Percentiles rank a stretch among this genome's conserved stretches.
These are phyloP conservation scores for Podarcis muralis DNA, from an alignment of 2,113 vertebrate species.

Conservation along the genomic window DNA sequence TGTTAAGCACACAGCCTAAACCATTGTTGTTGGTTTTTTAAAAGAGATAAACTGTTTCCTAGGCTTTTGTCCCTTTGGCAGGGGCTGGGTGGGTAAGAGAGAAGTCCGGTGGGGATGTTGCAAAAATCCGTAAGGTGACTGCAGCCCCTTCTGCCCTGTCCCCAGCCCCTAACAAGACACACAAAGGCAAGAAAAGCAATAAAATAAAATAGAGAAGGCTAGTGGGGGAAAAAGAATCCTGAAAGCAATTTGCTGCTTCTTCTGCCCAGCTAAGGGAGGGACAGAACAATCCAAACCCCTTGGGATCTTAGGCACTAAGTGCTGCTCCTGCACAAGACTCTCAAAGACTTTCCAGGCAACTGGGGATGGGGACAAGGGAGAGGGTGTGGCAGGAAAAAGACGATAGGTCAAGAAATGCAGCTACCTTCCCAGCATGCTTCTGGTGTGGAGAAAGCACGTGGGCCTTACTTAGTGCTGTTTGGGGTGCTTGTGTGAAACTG, in stretches of 20 bases:
- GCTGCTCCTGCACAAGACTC: neutral
- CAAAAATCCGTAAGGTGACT: neutral
- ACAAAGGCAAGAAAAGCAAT: neutral
- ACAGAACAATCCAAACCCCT: neutral
- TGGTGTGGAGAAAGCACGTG: neutral
- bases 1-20: neutral
- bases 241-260: neutral
- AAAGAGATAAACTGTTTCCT: neutral
- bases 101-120: neutral
- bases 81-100: neutral
- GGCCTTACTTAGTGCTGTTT: neutral
- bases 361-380: too few species aligned
- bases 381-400: neutral
- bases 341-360: neutral
- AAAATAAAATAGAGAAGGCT: neutral
- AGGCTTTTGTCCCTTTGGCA: neutral
- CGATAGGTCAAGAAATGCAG: neutral
- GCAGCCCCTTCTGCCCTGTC: neutral
- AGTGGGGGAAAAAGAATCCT: neutral
- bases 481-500: neutral
- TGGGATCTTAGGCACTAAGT: neutral
- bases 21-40: neutral
- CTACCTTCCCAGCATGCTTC: neutral
- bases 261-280: neutral
- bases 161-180: neutral